A percentile compares a stretch with the other conserved stretches of the same genome.
Conservation (phyloP, 2,888 invertebrate species). For the Panorpa germanica region DNA sequence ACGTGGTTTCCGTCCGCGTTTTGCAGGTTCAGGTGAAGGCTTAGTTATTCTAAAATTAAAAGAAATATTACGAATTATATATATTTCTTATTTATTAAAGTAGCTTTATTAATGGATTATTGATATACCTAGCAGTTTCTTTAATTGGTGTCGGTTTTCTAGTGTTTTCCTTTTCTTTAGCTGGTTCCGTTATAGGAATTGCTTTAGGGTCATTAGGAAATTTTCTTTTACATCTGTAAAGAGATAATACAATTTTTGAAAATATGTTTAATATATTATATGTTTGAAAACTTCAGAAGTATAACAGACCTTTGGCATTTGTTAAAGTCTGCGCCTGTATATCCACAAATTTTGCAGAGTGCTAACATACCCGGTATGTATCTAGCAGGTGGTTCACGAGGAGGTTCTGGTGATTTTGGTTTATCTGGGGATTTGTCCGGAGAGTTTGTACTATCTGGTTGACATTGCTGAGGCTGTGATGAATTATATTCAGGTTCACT, state of each 20-base stretch:
- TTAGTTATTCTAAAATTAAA: neutral
- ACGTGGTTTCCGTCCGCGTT: slow-evolving; percentile 25
- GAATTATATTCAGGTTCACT: slow-evolving; percentile 23
- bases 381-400: slow-evolving; percentile 39
- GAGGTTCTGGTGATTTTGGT: slow-evolving; percentile 23
- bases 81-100: too few relatives aligned
- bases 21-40: too few relatives aligned
- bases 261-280: neutral
- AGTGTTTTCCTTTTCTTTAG: slow-evolving; percentile 25
- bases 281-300: slow-evolving; percentile 16
- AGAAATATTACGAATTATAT: neutral
- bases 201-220: slow-evolving; percentile 53
- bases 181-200: slow-evolving; percentile 22
- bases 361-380: slow-evolving; percentile 53
- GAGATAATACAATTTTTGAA: neutral
- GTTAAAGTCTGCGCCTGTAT: slow-evolving; percentile 58
- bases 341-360: slow-evolving; percentile 64
- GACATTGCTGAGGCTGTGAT: slow-evolving; percentile 14
- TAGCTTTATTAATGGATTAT: too few relatives aligned
- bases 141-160: slow-evolving; percentile 15
- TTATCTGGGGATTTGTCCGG: slow-evolving; percentile 8
- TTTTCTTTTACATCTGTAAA: slow-evolving; percentile 39
- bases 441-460: slow-evolving; percentile 7
- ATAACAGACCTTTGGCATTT: slow-evolving; percentile 44
- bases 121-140: slow-evolving; percentile 26